Percentiles rank a stretch among this genome's conserved stretches.
phyloP scores from a whole-genome alignment of 2,797 vertebrate genomes.

The Coreius guichenoti region DNA sequence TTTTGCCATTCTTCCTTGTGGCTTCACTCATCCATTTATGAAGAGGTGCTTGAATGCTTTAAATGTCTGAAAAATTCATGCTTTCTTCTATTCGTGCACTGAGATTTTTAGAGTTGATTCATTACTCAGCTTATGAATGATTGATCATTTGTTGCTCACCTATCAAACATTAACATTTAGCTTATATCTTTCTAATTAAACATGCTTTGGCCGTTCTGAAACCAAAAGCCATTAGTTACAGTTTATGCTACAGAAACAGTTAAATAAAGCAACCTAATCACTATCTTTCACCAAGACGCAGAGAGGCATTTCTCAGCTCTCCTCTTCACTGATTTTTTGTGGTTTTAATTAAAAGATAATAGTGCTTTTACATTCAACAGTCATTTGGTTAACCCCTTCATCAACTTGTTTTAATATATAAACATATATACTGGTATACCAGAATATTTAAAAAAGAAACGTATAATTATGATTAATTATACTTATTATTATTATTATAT shows the following conservation, averaged over 20 bases:
- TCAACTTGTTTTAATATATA: not conserved
- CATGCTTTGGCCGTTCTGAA: not conserved
- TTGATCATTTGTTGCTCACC: slow-evolving; percentile 16
- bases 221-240: slow-evolving; percentile 41
- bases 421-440: not conserved
- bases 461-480: no score
- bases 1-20: not conserved
- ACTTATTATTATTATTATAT: no score
- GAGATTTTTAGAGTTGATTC: slow-evolving; percentile 10
- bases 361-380: not conserved
- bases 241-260: slow-evolving; percentile 39
- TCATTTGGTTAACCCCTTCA: slow-evolving; percentile 14
- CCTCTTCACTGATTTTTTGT: slow-evolving; percentile 2
- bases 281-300: slow-evolving; percentile 26
- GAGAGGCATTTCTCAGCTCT: not conserved
- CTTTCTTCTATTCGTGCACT: not conserved
- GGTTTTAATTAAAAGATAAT: slow-evolving; percentile 45
- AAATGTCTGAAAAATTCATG: not conserved
- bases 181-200: slow-evolving; percentile 2
- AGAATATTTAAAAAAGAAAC: no score
- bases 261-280: slow-evolving; percentile 26
- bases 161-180: slow-evolving; percentile 26
- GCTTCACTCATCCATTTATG: not conserved
- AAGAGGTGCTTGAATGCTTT: not conserved
- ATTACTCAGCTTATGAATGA: slow-evolving; percentile 10